These are phyloP conservation scores for Biston stratarius DNA, from an alignment of 2,888 invertebrate species.

Conservation along the genomic window DNA sequence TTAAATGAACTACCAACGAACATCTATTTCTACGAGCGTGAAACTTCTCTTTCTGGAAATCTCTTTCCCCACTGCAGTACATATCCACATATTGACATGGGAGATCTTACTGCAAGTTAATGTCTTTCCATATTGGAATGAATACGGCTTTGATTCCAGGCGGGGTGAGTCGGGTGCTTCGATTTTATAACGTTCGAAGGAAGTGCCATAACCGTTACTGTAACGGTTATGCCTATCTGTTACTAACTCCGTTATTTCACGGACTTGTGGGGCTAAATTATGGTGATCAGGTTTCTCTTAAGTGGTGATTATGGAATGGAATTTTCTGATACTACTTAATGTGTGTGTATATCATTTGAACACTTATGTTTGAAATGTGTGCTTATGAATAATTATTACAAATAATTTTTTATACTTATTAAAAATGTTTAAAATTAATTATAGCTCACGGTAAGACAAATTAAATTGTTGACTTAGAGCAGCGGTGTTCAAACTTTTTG, in stretches of 20 bases:
- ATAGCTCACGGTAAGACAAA: no score
- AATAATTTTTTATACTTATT: no score
- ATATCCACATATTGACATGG: background rate
- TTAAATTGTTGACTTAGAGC: no score
- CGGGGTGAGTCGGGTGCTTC: constrained; percentile 33
- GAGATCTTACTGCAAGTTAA: constrained; percentile 28
- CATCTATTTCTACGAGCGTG: no score
- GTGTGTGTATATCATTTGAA: no score
- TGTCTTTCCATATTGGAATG: constrained; percentile 43
- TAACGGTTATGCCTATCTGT: constrained; percentile 34
- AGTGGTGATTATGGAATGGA: constrained; percentile 5
- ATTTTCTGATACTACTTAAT: background rate
- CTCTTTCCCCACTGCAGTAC: background rate
- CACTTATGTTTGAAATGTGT: no score
- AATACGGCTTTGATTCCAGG: constrained; percentile 43
- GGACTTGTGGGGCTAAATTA: constrained; percentile 23
- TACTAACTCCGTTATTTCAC: constrained; percentile 33
- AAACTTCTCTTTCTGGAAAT: background rate
- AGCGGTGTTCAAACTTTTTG: no score
- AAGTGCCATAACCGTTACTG: constrained; percentile 33
- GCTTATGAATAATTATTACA: no score
- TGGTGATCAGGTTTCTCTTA: constrained; percentile 22
- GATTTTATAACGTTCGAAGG: constrained; percentile 44
- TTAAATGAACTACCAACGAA: no score
- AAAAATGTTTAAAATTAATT: no score